Evolutionary conservation across 2,888 invertebrate genomes (phyloP).

Genomic region (Hydroisotoma schaefferi): DNA sequence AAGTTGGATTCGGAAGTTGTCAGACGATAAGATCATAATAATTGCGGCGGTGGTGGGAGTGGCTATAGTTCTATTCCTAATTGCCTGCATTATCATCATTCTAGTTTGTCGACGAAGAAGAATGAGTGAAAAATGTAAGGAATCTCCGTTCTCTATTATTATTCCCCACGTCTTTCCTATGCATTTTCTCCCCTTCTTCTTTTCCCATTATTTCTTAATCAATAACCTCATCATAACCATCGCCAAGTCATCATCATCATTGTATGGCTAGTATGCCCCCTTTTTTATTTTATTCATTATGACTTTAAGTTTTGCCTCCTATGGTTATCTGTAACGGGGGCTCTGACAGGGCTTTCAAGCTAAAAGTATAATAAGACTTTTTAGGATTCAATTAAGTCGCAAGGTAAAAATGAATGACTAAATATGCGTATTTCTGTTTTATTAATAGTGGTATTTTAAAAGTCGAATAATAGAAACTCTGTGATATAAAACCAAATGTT

Average conservation of each 20-base stretch:
- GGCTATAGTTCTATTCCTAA: constrained; percentile 67
- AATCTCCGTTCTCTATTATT: constrained; percentile 18
- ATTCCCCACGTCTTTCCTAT: constrained; percentile 5
- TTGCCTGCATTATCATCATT: constrained; percentile 78
- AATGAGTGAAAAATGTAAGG: constrained; percentile 78
- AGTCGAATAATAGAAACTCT: no score
- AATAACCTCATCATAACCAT: constrained; percentile 9
- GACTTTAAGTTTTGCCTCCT: no score
- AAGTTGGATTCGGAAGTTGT: constrained; percentile 70
- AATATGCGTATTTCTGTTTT: no score
- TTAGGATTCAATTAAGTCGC: no score
- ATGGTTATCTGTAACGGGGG: no score
- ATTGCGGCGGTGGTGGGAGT: constrained; percentile 67
- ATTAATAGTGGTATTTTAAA: no score
- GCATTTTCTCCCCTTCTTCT: background rate
- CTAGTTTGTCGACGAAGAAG: constrained; percentile 79
- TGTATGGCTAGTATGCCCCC: no score
- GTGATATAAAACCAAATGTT: no score
- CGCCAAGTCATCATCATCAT: constrained; percentile 11
- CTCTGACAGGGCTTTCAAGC: no score
- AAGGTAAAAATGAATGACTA: no score
- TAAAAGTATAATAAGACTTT: no score
- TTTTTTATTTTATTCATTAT: no score
- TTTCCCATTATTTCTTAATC: constrained; percentile 5
- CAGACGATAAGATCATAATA: constrained; percentile 74